Evolutionary conservation across 2,113 vertebrate species (phyloP).

Genomic region (Myrmecophaga tridactyla): DNA sequence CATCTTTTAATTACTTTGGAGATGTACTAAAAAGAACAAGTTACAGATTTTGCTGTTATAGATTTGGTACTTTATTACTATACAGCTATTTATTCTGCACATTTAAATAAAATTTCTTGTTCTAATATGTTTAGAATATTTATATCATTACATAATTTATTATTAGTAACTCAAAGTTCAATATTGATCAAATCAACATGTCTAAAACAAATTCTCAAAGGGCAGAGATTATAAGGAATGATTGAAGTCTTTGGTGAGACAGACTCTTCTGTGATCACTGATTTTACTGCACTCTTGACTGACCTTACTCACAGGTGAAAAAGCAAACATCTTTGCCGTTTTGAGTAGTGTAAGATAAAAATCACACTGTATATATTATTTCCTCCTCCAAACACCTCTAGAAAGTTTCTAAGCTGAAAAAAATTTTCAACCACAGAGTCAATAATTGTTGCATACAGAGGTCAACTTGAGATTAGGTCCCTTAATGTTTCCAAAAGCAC

Average conservation of each 20-base stretch:
- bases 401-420: background rate
- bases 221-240: background rate
- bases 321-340: slow-evolving; percentile 1
- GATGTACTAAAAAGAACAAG: background rate
- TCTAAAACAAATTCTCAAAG: background rate
- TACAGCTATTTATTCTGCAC: background rate
- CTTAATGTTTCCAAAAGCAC: background rate
- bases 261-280: background rate
- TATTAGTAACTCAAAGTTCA: background rate
- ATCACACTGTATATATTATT: background rate
- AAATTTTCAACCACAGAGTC: background rate
- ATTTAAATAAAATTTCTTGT: background rate
- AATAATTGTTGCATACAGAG: background rate
- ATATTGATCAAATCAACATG: background rate
- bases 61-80: background rate
- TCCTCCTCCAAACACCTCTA: background rate
- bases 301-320: background rate
- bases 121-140: background rate
- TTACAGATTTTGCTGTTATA: slow-evolving; percentile 38
- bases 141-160: background rate
- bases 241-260: background rate
- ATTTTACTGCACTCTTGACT: background rate
- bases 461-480: background rate
- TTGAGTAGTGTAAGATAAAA: background rate
- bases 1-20: slow-evolving; percentile 58